These are phyloP conservation scores for Pagetopsis macropterus DNA, from an alignment of 2,797 vertebrate species.

Conservation along the genomic window DNA sequence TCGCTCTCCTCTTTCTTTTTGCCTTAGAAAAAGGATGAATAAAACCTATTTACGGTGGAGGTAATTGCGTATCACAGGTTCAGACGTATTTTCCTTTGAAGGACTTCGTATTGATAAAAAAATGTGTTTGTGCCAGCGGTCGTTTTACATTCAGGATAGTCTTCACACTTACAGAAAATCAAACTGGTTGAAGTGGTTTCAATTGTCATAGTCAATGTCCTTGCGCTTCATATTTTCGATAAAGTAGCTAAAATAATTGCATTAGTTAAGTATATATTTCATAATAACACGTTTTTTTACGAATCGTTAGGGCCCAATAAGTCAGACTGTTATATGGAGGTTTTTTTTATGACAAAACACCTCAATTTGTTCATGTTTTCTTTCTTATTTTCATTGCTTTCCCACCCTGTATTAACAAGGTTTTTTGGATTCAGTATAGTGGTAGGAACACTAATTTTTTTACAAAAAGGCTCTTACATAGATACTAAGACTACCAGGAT, in stretches of 20 bases:
- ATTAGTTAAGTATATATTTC: background rate
- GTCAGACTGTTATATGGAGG: background rate
- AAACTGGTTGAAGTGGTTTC: background rate
- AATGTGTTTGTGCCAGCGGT: background rate
- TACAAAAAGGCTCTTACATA: slow-evolving; percentile 10
- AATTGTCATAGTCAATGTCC: background rate
- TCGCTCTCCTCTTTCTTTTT: background rate
- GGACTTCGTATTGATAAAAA: background rate
- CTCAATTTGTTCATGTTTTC: background rate
- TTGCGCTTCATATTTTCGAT: background rate
- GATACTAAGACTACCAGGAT: slow-evolving; percentile 36
- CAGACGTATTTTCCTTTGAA: background rate
- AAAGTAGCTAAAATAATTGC: background rate
- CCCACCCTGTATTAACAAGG: background rate
- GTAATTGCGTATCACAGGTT: background rate
- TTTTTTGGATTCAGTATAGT: slow-evolving; percentile 1
- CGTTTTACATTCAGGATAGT: background rate
- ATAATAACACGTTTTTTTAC: background rate
- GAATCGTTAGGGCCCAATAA: background rate
- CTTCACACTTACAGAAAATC: background rate
- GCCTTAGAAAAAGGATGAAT: background rate
- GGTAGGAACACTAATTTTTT: slow-evolving; percentile 8
- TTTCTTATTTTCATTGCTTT: background rate
- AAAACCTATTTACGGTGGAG: background rate
- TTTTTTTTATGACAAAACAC: background rate